phyloP scores from a whole-genome alignment of 2,113 vertebrate genomes.

The Entelurus aequoreus region DNA sequence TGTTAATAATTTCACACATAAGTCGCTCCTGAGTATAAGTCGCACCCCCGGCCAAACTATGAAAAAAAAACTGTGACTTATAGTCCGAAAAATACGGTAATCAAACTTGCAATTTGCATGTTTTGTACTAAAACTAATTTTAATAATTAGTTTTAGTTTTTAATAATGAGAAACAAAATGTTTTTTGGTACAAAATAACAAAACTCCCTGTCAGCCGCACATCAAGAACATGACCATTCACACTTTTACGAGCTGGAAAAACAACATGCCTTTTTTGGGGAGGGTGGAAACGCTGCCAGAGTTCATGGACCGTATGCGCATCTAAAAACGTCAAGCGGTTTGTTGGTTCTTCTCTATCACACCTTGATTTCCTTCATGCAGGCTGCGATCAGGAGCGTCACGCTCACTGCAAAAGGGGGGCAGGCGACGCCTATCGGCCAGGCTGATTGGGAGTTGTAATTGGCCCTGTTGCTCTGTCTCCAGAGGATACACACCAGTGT shows the following conservation, averaged over 20 bases:
- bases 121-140: conserved; percentile 21
- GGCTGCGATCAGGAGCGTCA: conserved; percentile 46
- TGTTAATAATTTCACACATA: no score
- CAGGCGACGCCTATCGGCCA: conserved; percentile 28
- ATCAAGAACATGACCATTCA: conserved; percentile 57
- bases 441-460: conserved; percentile 68
- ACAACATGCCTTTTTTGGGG: conserved; percentile 9
- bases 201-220: conserved; percentile 33
- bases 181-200: background rate
- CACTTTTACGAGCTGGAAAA: conserved; percentile 48
- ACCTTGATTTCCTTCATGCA: conserved; percentile 52
- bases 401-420: conserved; percentile 31
- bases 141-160: no score
- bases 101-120: conserved; percentile 23
- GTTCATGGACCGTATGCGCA: conserved; percentile 50
- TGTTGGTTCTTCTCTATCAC: conserved; percentile 57
- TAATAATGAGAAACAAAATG: no score
- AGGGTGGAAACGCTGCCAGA: conserved; percentile 18
- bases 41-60: no score
- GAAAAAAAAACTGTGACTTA: no score
- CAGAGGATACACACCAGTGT: conserved; percentile 50
- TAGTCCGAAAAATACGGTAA: no score
- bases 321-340: conserved; percentile 57
- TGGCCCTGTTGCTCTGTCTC: conserved; percentile 61
- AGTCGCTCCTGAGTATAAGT: no score